Evolutionary conservation across 2,113 vertebrate genomes (phyloP), one percentile per base, ranked within the genome.

Genomic region (Podarcis muralis): DNA sequence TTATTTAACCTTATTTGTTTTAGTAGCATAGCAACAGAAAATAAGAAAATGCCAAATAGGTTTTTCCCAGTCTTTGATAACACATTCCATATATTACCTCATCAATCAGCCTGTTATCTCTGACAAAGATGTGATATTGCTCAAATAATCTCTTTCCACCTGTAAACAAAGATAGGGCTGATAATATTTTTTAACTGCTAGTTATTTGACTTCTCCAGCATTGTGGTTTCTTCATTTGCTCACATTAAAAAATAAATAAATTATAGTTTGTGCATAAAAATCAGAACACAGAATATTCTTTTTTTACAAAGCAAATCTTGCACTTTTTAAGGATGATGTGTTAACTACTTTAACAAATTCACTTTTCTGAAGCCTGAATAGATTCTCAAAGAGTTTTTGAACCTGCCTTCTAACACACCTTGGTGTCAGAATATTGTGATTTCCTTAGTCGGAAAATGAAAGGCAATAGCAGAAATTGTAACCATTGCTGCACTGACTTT

Each of bases 1-100:
- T 53, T 35, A 35, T 93, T 94, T 86, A 87, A 89, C 69, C 68
- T 69, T 27, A 43, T 59, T 84, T 68, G 68, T 77, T 81, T 23
- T 89, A 18, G 90, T 93, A 88, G 30, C 18, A 88, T 87, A 88
- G 79, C 83, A 87, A 90, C 15, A 86, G 27, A 93, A 18, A 74
- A 53, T 30, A 83, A 81, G 76, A 91, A 91, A 90, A 82, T 0
- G 0, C 57, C 18, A 1, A 18, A 30, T 40, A 8, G n/a, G 77
- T 65, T 25, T 82, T 81, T 69, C 79, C 81, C 15, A 87, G 48
- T 30, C 23, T 90, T 83, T 92, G 77, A 37, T 74, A 40, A 32
- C 23, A 1, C 6, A 86, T 89, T 66, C 11, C 81, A 40, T 81
- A 86, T 75, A 59, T 77, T 43, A 74, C 62, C 43, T 83, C 85